Evolutionary conservation across 2,888 invertebrate genomes (phyloP).

Genomic region (Lepeophtheirus nordmannii): DNA sequence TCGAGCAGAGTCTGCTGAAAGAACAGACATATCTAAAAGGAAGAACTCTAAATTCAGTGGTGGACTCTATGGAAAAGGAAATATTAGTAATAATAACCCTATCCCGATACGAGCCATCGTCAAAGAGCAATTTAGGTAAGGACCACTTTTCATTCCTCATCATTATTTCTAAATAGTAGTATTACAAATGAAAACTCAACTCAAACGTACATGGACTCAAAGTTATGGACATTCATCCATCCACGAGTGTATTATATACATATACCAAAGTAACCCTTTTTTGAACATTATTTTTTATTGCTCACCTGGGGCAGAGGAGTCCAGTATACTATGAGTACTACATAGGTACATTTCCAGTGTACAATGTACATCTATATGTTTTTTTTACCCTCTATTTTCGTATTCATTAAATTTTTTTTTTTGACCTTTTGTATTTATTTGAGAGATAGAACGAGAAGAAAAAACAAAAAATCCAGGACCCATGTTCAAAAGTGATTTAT

Average conservation of each 20-base stretch:
- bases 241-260: neutral
- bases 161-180: neutral
- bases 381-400: too few relatives aligned
- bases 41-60: neutral
- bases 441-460: too few relatives aligned
- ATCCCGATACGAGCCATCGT: neutral
- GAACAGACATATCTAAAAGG: neutral
- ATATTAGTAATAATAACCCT: too few relatives aligned
- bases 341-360: neutral
- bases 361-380: too few relatives aligned
- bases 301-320: constrained; percentile 1
- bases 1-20: neutral
- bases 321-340: neutral
- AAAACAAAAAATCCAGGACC: too few relatives aligned
- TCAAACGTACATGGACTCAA: too few relatives aligned
- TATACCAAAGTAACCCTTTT: neutral
- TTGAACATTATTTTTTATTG: constrained; percentile 5
- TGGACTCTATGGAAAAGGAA: neutral
- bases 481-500: too few relatives aligned
- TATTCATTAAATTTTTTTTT: too few relatives aligned
- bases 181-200: neutral
- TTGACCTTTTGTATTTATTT: too few relatives aligned
- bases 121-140: constrained; percentile 1
- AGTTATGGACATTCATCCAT: too few relatives aligned
- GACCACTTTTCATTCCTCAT: neutral